Evolutionary conservation across 2,113 vertebrate genomes (phyloP), one percentile per base, ranked within the genome.

Genomic region (Apodemus sylvaticus): DNA sequence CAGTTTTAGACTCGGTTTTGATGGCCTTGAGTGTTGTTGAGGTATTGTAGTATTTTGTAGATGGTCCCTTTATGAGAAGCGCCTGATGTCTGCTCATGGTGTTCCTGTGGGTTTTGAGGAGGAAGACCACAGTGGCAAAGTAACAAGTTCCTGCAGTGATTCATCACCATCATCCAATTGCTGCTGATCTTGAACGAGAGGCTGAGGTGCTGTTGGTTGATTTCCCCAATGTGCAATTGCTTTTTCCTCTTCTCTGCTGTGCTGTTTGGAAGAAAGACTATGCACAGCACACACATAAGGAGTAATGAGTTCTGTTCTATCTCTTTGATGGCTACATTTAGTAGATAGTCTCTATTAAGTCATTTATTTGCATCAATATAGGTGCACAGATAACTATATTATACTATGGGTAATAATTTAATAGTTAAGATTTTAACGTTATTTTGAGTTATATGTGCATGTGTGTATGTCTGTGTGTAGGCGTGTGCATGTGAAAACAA

Each of bases 1-100:
- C 93, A 85, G 58, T 70, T 62, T 89, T 51, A 58, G 22, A 60
- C 76, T 89, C 81, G 64, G 64, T 96, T 68, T 51, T 86, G 34
- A 66, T 66, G 71, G 26, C 55, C 22, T 62, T n/a, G 22, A 85
- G 68, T 19, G 9, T 51, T 39, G 91, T 64, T 55, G 31, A 62
- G 77, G 24, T 55, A 29, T n/a, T 86, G 42, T 91, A 19, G 39
- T 39, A 29, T 86, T 96, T 81, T 74, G 55, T 51, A 87, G 76
- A 76, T 29, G 71, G 42, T 29, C 55, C 42, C 78, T 71, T 51
- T 6, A 3, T 82, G 48, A 58, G 68, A 94, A 4, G 77, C 64
- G 48, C 48, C 45, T 74, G 45, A 10, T 92, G 55, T 55, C 92
- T 94, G 60, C 68, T 97, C 48, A 26, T 68, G 70, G 10, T 87